Conservation (phyloP, 1,140 invertebrate species). For the Euglossa dilemma region DNA sequence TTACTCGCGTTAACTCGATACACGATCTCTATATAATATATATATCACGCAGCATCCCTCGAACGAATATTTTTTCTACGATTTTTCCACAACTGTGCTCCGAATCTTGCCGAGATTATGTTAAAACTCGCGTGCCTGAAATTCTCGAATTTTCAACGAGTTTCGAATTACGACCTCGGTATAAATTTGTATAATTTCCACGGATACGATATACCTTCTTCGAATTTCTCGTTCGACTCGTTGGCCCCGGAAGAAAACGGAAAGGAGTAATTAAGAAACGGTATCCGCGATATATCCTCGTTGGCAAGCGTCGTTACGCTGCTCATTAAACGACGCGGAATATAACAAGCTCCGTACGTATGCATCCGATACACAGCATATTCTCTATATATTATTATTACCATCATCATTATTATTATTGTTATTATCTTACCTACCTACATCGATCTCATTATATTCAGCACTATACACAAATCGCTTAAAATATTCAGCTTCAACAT, state of each 20-base stretch:
- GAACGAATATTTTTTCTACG: background rate
- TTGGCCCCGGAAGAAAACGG: too few relatives aligned
- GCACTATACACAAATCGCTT: slow-evolving; percentile 67
- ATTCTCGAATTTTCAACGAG: background rate
- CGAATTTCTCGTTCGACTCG: too few relatives aligned
- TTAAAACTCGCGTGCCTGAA: background rate
- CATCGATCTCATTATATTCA: slow-evolving; percentile 67
- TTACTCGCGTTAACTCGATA: background rate
- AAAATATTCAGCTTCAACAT: slow-evolving; percentile 70
- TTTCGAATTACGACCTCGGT: background rate
- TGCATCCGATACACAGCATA: slow-evolving; percentile 66
- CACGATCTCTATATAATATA: background rate
- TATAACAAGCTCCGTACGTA: slow-evolving; percentile 57
- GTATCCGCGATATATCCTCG: background rate
- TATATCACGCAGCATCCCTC: background rate
- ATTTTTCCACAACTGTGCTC: background rate
- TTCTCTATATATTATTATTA: slow-evolving; percentile 56
- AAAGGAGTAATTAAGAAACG: background rate
- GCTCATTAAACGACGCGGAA: background rate
- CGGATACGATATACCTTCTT: background rate
- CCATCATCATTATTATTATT: slow-evolving; percentile 55
- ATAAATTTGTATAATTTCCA: background rate
- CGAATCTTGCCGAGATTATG: background rate
- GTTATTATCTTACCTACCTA: slow-evolving; percentile 63
- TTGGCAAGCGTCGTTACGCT: background rate